Evolutionary conservation across 2,888 invertebrate genomes (phyloP), one percentile per base, ranked within the genome.

Genomic region (Alentia gelatinosa): DNA sequence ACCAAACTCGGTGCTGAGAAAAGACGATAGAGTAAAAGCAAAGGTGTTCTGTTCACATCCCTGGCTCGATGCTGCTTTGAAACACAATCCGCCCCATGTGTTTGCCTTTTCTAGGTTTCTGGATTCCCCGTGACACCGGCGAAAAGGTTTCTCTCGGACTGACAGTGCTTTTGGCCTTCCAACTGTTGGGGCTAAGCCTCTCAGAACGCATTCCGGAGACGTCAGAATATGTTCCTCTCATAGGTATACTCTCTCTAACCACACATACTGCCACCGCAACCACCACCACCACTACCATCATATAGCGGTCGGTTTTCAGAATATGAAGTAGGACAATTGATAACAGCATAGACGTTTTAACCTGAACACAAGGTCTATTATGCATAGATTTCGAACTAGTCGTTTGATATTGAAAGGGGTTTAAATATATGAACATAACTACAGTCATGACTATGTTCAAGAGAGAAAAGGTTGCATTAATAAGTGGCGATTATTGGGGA

Each of bases 161-260:
- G 91, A 97, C 97, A 15, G 97, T 97, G n/a, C 95, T 97, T 23
- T 95, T 97, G 84, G 97, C 97, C 12, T 97, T 97, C 95, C 97
- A 97, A 88, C 97, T 97, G 88, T 97, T 97, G 94, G 97, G 97
- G 96, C 94, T 97, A 91, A 96, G 97, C 90, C 97, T 97, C 56
- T 97, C 97, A 0, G 97, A 97, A 94, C 97, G 97, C 94, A 96
- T 97, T 96, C 97, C 97, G 3, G 97, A 97, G 92, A 97, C 97
- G 0, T 96, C 97, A 0, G 97, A 97, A 93, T 97, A 96, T 90
- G 96, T 97, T 91, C 97, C 97, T 37, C 94, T 97, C 75, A 97
- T 97, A 92, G 97, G 97, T 97, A 95, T 79, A 79, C 56, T 56
- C 56, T 63, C 63, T 68, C 68, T 68, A 68, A 68, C 68, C 26